Evolutionary conservation across 2,113 vertebrate species (phyloP).

Genomic region (Leptocoma aspasia): DNA sequence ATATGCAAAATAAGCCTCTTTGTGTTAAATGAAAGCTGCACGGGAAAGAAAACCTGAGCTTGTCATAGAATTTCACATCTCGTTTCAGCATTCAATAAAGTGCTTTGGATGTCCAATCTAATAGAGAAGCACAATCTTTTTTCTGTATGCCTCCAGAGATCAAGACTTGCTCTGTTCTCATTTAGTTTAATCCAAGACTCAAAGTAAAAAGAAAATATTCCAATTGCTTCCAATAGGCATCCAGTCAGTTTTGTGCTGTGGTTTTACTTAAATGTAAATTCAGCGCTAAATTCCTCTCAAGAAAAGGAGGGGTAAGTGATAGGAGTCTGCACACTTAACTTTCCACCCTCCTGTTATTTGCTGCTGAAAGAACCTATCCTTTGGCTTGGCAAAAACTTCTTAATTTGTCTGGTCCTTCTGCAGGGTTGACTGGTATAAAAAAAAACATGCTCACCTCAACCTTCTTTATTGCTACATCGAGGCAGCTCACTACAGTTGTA

Average conservation of each 20-base stretch:
- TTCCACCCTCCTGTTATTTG: background rate
- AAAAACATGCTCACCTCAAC: background rate
- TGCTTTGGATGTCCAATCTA: background rate
- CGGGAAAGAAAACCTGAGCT: background rate
- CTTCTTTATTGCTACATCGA: background rate
- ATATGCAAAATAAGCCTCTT: conserved; percentile 2
- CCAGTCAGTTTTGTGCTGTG: background rate
- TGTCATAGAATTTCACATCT: background rate
- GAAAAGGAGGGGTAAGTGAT: background rate
- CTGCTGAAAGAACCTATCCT: background rate
- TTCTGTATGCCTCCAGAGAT: background rate
- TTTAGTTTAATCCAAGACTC: background rate
- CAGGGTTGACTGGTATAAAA: background rate
- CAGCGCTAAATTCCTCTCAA: background rate
- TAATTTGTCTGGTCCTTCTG: background rate
- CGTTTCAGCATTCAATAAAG: background rate
- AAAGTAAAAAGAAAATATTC: background rate
- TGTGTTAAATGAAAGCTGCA: background rate
- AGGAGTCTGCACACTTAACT: background rate
- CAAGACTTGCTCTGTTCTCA: background rate
- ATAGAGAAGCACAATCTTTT: background rate
- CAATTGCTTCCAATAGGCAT: background rate
- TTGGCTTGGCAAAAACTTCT: background rate
- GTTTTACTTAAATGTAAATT: background rate
- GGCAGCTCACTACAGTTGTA: background rate